phyloP scores from a whole-genome alignment of 2,113 vertebrate genomes.

The Clarias batrachus region DNA sequence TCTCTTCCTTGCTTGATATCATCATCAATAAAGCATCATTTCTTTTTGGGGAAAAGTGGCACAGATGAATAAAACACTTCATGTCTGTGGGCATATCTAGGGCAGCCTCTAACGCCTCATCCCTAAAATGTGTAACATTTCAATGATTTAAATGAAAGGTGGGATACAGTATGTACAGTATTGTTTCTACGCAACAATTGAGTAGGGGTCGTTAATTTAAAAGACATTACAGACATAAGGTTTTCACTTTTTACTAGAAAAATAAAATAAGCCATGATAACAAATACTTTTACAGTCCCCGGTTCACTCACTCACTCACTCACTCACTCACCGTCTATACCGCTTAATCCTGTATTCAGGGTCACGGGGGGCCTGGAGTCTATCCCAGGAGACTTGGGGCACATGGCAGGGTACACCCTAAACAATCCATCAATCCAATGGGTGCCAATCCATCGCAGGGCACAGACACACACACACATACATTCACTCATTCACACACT shows the following conservation, averaged over 20 bases:
- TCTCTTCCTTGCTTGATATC: conserved; percentile 8
- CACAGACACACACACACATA: too few relatives aligned
- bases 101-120: not conserved
- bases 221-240: not conserved
- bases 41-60: conserved; percentile 14
- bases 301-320: too few relatives aligned
- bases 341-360: too few relatives aligned
- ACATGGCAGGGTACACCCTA: too few relatives aligned
- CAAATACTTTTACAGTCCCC: not conserved
- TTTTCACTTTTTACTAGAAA: not conserved
- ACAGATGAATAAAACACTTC: conserved; percentile 40
- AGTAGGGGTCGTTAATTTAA: not conserved
- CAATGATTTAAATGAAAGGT: not conserved
- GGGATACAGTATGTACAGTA: not conserved
- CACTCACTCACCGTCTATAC: too few relatives aligned
- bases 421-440: too few relatives aligned
- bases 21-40: conserved; percentile 56
- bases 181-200: not conserved
- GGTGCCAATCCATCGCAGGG: too few relatives aligned
- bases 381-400: too few relatives aligned
- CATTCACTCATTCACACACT: too few relatives aligned
- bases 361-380: too few relatives aligned
- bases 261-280: not conserved
- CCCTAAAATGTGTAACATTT: not conserved
- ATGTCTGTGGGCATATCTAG: conserved; percentile 26